A percentile compares a stretch with the other conserved stretches of the same genome.
Conservation (phyloP, 2,113 vertebrate species). For the Manacus vitellinus region DNA sequence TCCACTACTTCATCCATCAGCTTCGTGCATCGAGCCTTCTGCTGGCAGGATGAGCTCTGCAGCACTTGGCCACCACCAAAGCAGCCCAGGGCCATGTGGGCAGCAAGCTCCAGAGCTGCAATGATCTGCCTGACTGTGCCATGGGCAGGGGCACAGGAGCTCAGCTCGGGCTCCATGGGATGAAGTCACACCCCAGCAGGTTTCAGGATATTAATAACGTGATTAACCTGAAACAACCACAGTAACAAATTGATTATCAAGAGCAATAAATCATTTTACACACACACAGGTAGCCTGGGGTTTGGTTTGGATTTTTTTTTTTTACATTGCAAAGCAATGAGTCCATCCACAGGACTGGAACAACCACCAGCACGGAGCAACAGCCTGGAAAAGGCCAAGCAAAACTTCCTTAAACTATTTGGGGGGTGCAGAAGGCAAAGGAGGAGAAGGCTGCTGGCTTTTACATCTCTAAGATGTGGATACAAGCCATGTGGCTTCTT, state of each 20-base stretch:
- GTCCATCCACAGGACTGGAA: background rate
- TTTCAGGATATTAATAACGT: constrained; percentile 29
- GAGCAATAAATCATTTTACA: constrained; percentile 30
- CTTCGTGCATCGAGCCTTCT: background rate
- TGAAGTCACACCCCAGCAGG: background rate
- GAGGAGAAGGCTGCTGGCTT: background rate
- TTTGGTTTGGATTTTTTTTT: background rate
- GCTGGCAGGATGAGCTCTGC: constrained; percentile 1
- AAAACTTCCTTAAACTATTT: background rate
- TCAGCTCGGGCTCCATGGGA: background rate
- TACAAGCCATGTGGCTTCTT: background rate
- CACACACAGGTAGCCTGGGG: background rate
- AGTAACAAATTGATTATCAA: background rate
- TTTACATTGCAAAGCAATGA: background rate
- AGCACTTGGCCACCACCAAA: background rate
- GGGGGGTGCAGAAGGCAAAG: background rate
- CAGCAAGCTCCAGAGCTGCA: background rate
- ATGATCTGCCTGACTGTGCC: background rate
- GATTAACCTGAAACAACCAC: constrained; percentile 10
- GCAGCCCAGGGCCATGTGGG: background rate
- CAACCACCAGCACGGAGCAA: background rate
- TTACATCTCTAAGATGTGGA: background rate
- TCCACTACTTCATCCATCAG: constrained; percentile 39
- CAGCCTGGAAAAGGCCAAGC: background rate
- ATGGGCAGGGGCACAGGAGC: background rate